Evolutionary conservation across 2,113 vertebrate species (phyloP), one percentile per base, ranked within the genome.

Genomic region (Brachyistius frenatus): DNA sequence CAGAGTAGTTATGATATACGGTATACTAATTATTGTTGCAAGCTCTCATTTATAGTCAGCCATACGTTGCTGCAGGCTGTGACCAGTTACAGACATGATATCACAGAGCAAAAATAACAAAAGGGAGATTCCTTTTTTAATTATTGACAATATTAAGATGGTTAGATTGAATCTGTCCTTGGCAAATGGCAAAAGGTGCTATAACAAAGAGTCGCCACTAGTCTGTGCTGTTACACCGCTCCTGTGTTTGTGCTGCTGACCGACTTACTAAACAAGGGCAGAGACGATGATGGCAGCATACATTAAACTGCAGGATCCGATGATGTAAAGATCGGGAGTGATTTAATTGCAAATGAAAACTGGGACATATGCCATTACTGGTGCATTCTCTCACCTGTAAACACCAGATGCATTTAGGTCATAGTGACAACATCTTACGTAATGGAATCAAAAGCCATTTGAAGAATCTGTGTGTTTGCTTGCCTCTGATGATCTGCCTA

Each of bases 191-290:
- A 37, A 50, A 50, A 46, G 39, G 3, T 86, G 92, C 39, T 58
- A 31, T 90, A 5, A 47, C 61, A 9, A 1, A 33, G 11, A 75
- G 57, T 32, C 54, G 7, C 91, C 93, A 91, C 91, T 84, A 89
- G 92, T 87, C 83, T 57, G 91, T 88, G 89, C 91, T 92, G 82
- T 90, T 88, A 90, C 80, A 84, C 85, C 83, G 69, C 76, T 75
- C 54, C 79, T 91, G 85, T 30, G 9, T 53, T 53, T 72, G 74
- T 73, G 86, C 84, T 54, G 84, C 80, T 89, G 88, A 88, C 88
- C 75, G 87, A 92, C 78, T 91, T 89, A 78, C 74, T 66, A 73
- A 84, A 77, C 60, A 81, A 86, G 77, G 86, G 36, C 82, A 80
- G 54, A 76, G 56, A 68, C 11, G 41, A 87, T 91, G 92, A 92